phyloP scores from a whole-genome alignment of 2,113 vertebrate genomes.

The Microtus montanus region DNA sequence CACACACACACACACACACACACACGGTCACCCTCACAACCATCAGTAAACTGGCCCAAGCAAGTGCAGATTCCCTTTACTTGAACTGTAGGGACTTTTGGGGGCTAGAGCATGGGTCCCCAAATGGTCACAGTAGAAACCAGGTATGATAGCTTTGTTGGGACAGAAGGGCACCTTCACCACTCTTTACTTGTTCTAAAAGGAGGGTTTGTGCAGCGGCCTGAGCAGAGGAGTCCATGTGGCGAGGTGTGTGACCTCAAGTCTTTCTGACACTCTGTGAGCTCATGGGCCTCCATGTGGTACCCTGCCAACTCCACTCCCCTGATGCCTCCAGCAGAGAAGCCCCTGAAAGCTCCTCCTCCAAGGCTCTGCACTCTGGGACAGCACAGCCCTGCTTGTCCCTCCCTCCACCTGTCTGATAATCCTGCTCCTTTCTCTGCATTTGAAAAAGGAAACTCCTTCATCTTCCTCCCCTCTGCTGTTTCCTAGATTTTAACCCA shows the following conservation, averaged over 20 bases:
- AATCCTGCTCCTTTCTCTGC: not conserved
- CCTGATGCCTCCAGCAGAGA: not conserved
- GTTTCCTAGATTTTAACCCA: constrained; percentile 47
- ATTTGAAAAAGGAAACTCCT: constrained; percentile 43
- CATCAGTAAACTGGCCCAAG: fast-evolving
- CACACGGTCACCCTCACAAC: not conserved
- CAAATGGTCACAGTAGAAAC: not conserved
- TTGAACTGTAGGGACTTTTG: not conserved
- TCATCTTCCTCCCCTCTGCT: not conserved
- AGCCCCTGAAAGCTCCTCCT: not conserved
- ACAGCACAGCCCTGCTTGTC: fast-evolving
- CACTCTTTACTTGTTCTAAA: not conserved
- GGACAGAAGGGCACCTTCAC: not conserved
- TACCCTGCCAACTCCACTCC: not conserved
- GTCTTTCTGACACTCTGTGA: not conserved
- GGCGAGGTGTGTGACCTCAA: constrained; percentile 27
- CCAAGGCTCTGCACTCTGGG: no score
- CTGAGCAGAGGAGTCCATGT: not conserved
- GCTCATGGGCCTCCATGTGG: not conserved
- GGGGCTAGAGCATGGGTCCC: fast-evolving
- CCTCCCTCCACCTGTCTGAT: not conserved
- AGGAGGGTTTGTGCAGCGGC: not conserved
- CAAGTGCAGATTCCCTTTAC: not conserved
- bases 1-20: not conserved
- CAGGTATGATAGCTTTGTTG: not conserved